A percentile compares a stretch with the other conserved stretches of the same genome.
These are phyloP conservation scores for Willisornis vidua DNA, from an alignment of 2,113 vertebrate genomes.

Conservation along the genomic window DNA sequence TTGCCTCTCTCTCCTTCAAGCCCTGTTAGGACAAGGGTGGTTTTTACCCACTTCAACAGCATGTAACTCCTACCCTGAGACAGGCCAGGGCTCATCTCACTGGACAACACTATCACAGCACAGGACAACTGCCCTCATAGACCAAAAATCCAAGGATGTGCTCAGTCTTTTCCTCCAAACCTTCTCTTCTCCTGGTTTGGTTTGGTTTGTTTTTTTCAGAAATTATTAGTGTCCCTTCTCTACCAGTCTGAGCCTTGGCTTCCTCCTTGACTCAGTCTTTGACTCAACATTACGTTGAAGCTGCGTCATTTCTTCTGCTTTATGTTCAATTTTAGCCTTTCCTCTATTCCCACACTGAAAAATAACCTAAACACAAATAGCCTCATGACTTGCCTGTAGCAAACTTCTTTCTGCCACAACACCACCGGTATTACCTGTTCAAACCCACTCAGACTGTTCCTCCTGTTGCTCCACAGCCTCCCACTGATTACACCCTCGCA, in stretches of 20 bases:
- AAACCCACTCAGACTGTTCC: background rate
- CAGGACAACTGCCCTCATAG: background rate
- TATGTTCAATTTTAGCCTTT: background rate
- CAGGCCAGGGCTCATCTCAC: background rate
- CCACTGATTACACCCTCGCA: background rate
- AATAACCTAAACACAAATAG: background rate
- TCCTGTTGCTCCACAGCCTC: slow-evolving; percentile 5
- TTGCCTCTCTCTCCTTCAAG: background rate
- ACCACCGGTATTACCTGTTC: background rate
- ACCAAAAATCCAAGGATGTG: background rate
- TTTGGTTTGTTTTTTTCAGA: background rate
- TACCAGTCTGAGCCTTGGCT: background rate
- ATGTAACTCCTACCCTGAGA: background rate
- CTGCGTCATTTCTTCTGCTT: background rate
- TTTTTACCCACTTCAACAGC: background rate
- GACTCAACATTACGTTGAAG: background rate
- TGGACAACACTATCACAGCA: background rate
- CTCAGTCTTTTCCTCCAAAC: background rate
- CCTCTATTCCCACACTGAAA: background rate
- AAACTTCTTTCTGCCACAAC: background rate
- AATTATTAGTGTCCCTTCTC: background rate
- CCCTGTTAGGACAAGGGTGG: background rate
- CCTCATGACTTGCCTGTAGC: slow-evolving; percentile 11
- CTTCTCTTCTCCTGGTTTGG: background rate
- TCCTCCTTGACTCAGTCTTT: background rate